phyloP scores from a whole-genome alignment of 1,140 invertebrate genomes.

The Hycleus phaleratus region DNA sequence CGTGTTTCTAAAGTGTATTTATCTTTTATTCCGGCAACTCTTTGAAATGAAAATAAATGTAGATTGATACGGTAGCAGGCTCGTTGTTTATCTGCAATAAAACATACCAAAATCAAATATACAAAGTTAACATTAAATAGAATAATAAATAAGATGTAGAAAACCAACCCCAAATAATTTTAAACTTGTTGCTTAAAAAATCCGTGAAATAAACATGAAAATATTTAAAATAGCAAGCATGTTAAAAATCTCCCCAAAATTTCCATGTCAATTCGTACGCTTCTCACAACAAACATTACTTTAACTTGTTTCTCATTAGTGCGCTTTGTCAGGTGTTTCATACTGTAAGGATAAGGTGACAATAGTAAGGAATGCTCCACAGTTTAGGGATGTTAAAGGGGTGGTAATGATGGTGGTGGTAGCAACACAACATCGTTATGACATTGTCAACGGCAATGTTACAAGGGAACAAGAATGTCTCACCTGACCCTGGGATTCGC shows the following conservation, averaged over 20 bases:
- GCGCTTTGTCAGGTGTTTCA: constrained; percentile 11
- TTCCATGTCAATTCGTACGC: too few relatives aligned
- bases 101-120: too few relatives aligned
- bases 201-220: too few relatives aligned
- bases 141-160: too few relatives aligned
- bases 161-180: too few relatives aligned
- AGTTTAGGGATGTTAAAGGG: neutral
- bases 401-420: neutral
- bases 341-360: constrained; percentile 12
- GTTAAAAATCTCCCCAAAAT: too few relatives aligned
- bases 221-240: neutral
- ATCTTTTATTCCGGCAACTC: neutral
- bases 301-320: constrained; percentile 1
- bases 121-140: too few relatives aligned
- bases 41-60: constrained; percentile 7
- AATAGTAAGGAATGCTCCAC: constrained; percentile 5
- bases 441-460: constrained; percentile 10
- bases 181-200: too few relatives aligned
- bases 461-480: constrained; percentile 20
- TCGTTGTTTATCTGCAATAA: too few relatives aligned
- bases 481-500: constrained; percentile 17
- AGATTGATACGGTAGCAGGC: too few relatives aligned
- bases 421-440: neutral
- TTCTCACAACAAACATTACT: too few relatives aligned
- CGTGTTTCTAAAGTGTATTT: too few relatives aligned